Evolutionary conservation across 2,888 invertebrate genomes (phyloP), one percentile per base, ranked within the genome.

Genomic region (Drosophila paracracens): DNA sequence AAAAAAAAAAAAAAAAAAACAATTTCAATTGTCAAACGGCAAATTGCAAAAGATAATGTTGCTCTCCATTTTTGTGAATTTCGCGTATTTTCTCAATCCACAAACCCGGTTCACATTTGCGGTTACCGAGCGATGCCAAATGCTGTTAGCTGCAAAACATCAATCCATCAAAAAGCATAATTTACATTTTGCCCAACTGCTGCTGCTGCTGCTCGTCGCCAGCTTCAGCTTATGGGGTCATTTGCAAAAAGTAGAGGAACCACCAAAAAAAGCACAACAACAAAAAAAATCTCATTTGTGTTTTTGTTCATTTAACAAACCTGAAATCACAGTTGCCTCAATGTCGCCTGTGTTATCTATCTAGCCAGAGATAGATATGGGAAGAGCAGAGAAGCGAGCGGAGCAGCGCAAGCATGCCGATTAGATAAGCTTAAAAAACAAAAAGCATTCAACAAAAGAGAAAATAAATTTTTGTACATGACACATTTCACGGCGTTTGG

Each of bases 311-410:
- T 58, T 78, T 74, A 61, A 57, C 40, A 59, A 46, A 78, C 38
- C 57, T 58, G 57, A 63, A 79, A 79, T 79, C 71, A 79, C 57
- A 71, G 53, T 40, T 38, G 31, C 38, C 31, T 18, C 53, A 75
- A 76, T 75, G 75, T 70, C 58, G 48, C 53, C 62, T 18, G 50
- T 27, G 57, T 77, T 77, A 77, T 77, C 79, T 79, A 33, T 77
- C 76, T 79, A 29, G 21, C 35, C 6, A 67, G 31, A 38, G 70
- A 67, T 74, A 38, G 70, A 52, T 74, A 77, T 65, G 31, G 13
- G 40, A 40, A 61, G 50, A 21, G 46, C 27, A 58, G 50, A 61
- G 25, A 46, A 48, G 36, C 25, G 36, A 53, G 13, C 38, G 31
- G 36, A 51, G 48, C 59, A 58, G 31, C 38, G 51, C 50, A 38